Evolutionary conservation across 2,888 invertebrate genomes (phyloP).

Genomic region (Nysson spinosus): DNA sequence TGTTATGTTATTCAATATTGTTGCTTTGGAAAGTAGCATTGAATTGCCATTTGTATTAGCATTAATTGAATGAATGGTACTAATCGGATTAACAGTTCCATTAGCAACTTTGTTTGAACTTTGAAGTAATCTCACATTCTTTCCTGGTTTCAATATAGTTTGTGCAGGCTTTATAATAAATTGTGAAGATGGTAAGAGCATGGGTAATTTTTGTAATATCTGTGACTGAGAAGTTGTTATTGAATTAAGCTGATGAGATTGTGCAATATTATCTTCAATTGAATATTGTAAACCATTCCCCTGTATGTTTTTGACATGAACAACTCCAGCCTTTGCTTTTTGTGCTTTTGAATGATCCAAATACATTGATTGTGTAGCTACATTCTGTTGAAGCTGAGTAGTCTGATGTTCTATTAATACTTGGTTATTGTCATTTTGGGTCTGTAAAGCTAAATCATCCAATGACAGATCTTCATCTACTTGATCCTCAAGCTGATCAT

Average conservation of each 20-base stretch:
- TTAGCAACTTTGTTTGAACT: constrained; percentile 57
- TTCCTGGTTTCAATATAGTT: constrained; percentile 63
- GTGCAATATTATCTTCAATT: constrained; percentile 44
- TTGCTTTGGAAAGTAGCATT: constrained; percentile 67
- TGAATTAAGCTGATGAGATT: constrained; percentile 39
- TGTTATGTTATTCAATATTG: constrained; percentile 61
- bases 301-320: constrained; percentile 31
- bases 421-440: constrained; percentile 12
- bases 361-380: constrained; percentile 25
- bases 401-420: constrained; percentile 24
- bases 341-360: constrained; percentile 42
- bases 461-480: constrained; percentile 28
- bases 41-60: constrained; percentile 59
- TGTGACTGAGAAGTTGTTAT: constrained; percentile 60
- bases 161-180: constrained; percentile 68
- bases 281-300: constrained; percentile 51
- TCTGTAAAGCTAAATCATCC: constrained; percentile 30
- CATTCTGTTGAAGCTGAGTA: constrained; percentile 20
- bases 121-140: constrained; percentile 66
- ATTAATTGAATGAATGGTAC: constrained; percentile 39
- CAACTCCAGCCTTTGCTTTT: constrained; percentile 25
- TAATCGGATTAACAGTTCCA: constrained; percentile 36
- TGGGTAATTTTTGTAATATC: constrained; percentile 64
- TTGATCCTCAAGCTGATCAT: constrained; percentile 21
- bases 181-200: constrained; percentile 69